These are phyloP conservation scores for Dysdera silvatica DNA, from an alignment of 1,140 invertebrate genomes.

Conservation along the genomic window DNA sequence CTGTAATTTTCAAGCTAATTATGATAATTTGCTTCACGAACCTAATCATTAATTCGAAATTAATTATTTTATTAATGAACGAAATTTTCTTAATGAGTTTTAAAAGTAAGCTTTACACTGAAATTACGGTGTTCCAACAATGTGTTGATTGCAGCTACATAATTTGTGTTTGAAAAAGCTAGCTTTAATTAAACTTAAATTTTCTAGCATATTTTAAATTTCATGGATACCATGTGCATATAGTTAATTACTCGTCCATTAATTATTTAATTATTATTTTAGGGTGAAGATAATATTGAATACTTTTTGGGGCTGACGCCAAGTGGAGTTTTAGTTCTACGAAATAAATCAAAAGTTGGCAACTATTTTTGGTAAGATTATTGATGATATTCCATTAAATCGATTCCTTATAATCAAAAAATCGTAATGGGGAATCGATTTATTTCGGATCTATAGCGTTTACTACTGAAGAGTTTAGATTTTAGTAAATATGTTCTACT, in stretches of 20 bases:
- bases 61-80: too few species aligned
- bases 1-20: too few species aligned
- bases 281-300: slow-evolving; percentile 90
- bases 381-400: neutral
- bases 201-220: neutral
- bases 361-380: slow-evolving; percentile 83
- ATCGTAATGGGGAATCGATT: neutral
- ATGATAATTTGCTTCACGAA: too few species aligned
- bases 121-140: too few species aligned
- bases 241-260: too few species aligned
- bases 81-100: too few species aligned
- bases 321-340: slow-evolving; percentile 93
- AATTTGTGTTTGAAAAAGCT: neutral
- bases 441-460: neutral
- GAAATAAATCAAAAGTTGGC: slow-evolving; percentile 89
- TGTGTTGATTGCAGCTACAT: too few species aligned
- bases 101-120: too few species aligned
- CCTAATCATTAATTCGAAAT: too few species aligned
- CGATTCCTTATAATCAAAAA: neutral
- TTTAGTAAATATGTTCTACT: neutral
- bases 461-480: neutral
- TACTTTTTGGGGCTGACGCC: slow-evolving; percentile 96
- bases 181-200: neutral
- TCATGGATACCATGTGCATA: too few species aligned
- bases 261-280: slow-evolving; percentile 40